Percentiles rank a stretch among this genome's conserved stretches.
Evolutionary conservation across 2,797 vertebrate species (phyloP).

Genomic region (Crax fasciolata): DNA sequence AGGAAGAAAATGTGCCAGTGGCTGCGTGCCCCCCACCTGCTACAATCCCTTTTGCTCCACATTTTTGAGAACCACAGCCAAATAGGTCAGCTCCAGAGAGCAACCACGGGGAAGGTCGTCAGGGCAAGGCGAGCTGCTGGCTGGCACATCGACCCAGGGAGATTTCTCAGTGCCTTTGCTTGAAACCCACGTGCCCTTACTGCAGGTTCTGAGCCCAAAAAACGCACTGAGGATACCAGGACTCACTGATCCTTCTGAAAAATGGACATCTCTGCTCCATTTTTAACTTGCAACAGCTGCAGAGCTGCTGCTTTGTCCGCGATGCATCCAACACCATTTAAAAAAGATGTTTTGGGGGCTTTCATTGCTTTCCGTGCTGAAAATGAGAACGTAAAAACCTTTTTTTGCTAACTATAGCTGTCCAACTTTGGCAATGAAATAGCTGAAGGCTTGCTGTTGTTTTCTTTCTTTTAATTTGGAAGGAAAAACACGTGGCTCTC

Average conservation of each 20-base stretch:
- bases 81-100: neutral
- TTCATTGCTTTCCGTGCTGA: fast-evolving
- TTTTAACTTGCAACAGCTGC: neutral
- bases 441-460: neutral
- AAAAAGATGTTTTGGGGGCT: neutral
- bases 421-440: conserved; percentile 58
- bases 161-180: neutral
- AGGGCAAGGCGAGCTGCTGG: neutral
- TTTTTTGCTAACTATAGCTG: conserved; percentile 67
- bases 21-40: neutral
- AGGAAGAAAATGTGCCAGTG: neutral
- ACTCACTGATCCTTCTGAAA: neutral
- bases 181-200: neutral
- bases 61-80: neutral
- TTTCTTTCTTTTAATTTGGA: conserved; percentile 35
- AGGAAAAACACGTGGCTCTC: conserved; percentile 49
- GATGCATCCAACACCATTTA: neutral
- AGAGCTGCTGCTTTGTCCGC: neutral
- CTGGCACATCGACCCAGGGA: neutral
- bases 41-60: neutral
- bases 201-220: neutral
- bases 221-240: fast-evolving
- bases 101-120: neutral
- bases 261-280: fast-evolving
- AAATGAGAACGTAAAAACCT: neutral